These are phyloP conservation scores for Pseudomyrmex dendroicus DNA, from an alignment of 1,140 invertebrate genomes.

Conservation along the genomic window DNA sequence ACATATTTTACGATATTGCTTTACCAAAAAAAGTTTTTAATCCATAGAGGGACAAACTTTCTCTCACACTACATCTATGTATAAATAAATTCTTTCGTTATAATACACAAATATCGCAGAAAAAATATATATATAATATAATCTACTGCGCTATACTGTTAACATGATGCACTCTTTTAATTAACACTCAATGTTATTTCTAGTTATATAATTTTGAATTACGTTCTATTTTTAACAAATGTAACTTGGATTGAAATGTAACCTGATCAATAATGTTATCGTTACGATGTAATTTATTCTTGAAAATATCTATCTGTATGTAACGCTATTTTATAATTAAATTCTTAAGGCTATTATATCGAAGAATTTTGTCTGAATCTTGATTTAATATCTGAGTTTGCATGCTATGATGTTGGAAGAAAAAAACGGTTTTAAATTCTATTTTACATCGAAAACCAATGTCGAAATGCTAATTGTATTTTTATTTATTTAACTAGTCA, in stretches of 20 bases:
- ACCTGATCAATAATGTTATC: conserved; percentile 2
- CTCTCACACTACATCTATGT: too few species aligned
- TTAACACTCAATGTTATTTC: neutral
- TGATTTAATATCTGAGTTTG: neutral
- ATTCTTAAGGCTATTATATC: neutral
- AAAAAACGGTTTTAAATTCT: neutral
- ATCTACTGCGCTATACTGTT: neutral
- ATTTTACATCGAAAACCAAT: neutral
- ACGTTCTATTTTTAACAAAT: neutral
- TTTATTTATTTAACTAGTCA: neutral
- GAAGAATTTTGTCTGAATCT: neutral
- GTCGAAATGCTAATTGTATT: neutral
- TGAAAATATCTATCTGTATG: neutral
- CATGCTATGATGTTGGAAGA: neutral
- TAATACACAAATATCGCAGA: neutral
- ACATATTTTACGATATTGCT: too few species aligned
- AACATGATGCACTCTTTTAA: neutral
- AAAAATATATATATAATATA: neutral
- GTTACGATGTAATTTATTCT: conserved; percentile 24
- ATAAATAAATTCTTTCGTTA: too few species aligned
- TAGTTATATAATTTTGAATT: neutral
- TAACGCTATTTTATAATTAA: conserved; percentile 32
- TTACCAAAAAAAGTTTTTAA: too few species aligned
- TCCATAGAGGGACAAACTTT: too few species aligned
- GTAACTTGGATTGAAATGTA: neutral